Base-by-base conservation (phyloP, 2,797 vertebrate genomes). In the Manis pentadactyla region DNA sequence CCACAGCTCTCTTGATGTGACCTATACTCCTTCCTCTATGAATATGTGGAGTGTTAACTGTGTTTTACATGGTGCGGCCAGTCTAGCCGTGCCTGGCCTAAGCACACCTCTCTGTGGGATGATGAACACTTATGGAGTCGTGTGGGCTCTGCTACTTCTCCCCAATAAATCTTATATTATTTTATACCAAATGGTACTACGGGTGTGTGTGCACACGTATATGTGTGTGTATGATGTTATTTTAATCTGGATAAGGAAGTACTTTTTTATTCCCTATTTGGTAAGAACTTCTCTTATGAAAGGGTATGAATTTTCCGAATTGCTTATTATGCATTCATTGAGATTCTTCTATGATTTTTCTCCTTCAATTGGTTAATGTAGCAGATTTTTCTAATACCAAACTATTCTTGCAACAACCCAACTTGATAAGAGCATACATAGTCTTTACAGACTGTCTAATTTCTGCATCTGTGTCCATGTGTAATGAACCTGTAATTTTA, bases 11-110 rank as follows among this genome's bases (percentile, higher is more conserved):
- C 46, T 0, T 0, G 34, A 5, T 0, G 46, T 2, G 3, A 0
- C 66, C 81, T n/a, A 66, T 6, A 4, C 19, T 14, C 7, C 7
- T 15, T 3, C 37, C 49, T n/a, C 55, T 34, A 0, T 31, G 2
- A 15, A 18, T 0, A 0, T 0, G 7, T 13, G 13, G 11, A 4
- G 4, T 0, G 0, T 27, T 1, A 7, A 12, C 5, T 5, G 37
- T 1, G 64, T 21, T 25, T 15, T 27, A 14, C 25, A 1, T 0
- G 23, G 25, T 12, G 7, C 7, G 10, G 8, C 19, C 31, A 31
- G 25, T 19, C 69, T 15, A 4, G 59, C 21, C 11, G 0, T 5
- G 34, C 63, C 63, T 19, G 19, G 27, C 34, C 7, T 12, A 0
- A 4, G 81, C 13, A 3, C 29, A 2, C 14, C 23, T 64, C 34